Percentiles rank a stretch among this genome's conserved stretches.
Conservation (phyloP, 2,888 invertebrate genomes). For the Eristalis pertinax region DNA sequence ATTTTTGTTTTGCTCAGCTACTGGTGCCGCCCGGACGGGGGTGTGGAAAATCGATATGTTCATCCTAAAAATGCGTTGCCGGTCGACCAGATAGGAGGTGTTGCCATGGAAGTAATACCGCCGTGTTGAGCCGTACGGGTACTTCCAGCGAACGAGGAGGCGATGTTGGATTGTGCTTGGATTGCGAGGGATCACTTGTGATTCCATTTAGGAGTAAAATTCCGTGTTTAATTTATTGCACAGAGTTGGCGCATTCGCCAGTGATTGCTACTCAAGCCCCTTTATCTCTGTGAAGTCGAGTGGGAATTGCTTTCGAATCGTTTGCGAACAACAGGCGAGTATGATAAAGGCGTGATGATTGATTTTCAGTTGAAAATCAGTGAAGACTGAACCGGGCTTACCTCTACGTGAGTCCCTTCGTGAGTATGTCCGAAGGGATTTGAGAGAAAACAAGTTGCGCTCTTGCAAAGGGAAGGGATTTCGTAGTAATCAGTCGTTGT, state of each 20-base stretch:
- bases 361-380: background rate
- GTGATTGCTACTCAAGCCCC: background rate
- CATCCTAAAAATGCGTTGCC: background rate
- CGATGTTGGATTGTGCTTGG: background rate
- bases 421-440: no score
- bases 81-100: background rate
- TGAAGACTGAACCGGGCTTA: background rate
- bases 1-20: background rate
- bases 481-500: no score
- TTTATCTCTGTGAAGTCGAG: background rate
- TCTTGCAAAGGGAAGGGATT: no score
- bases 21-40: no score
- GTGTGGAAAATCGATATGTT: conserved; percentile 30
- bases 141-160: background rate
- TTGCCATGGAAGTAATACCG: background rate
- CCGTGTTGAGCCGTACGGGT: background rate
- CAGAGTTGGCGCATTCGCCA: background rate
- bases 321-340: background rate
- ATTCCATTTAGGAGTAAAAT: background rate
- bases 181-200: background rate
- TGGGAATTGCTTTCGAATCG: background rate
- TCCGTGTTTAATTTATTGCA: background rate
- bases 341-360: background rate
- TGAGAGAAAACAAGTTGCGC: no score
- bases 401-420: no score